These are phyloP conservation scores for Circaetus cinerascens DNA, from an alignment of 2,113 vertebrate genomes.

Conservation along the genomic window DNA sequence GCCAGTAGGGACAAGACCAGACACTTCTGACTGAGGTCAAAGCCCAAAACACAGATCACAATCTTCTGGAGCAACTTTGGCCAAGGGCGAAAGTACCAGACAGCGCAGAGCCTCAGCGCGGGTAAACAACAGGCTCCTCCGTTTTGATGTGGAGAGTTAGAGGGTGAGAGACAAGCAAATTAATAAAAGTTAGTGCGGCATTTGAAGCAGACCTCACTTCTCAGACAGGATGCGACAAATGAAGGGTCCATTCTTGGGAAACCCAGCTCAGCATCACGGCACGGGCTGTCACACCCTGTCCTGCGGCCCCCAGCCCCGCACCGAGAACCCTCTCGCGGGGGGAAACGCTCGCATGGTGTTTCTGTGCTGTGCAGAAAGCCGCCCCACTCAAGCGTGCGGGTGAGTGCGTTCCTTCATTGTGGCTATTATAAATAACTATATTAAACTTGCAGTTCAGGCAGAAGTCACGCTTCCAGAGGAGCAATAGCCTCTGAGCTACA, in stretches of 20 bases:
- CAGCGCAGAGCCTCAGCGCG: fast-evolving
- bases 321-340: fast-evolving
- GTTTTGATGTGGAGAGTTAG: background rate
- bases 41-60: background rate
- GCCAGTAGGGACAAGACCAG: background rate
- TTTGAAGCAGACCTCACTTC: background rate
- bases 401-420: fast-evolving
- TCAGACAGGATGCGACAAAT: fast-evolving
- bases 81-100: background rate
- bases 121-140: background rate
- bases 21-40: background rate
- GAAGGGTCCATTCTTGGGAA: fast-evolving
- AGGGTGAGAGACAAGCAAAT: background rate
- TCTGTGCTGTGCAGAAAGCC: fast-evolving
- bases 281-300: fast-evolving
- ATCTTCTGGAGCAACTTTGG: background rate
- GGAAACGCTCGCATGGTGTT: fast-evolving
- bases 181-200: fast-evolving
- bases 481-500: fast-evolving
- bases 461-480: fast-evolving
- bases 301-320: fast-evolving
- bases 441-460: background rate
- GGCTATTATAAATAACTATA: fast-evolving
- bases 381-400: fast-evolving
- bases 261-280: background rate